A percentile compares a stretch with the other conserved stretches of the same genome.
Conservation (phyloP, 1,140 invertebrate genomes). For the Monomorium pharaonis region DNA sequence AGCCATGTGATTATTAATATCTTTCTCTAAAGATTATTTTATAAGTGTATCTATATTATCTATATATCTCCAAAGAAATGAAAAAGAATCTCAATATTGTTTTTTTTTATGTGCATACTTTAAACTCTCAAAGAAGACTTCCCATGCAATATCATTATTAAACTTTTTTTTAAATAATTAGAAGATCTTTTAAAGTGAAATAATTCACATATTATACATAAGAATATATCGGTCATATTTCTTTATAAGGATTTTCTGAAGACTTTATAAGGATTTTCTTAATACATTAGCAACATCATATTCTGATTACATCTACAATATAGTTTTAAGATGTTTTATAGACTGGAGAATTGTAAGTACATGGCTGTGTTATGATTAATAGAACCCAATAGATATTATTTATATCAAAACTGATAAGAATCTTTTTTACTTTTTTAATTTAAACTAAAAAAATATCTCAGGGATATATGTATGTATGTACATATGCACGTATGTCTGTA, state of each 20-base stretch:
- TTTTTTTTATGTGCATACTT: not conserved
- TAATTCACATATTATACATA: not conserved
- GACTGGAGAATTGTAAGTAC: not conserved
- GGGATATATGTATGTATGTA: not conserved
- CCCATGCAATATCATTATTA: not conserved
- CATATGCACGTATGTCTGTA: not conserved
- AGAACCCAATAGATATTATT: constrained; percentile 1
- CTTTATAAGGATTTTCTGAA: not conserved
- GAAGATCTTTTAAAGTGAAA: constrained; percentile 6
- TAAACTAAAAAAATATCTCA: constrained; percentile 27
- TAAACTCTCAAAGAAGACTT: not conserved
- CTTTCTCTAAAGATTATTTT: not conserved
- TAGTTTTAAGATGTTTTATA: not conserved
- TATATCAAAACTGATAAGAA: not conserved
- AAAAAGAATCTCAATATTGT: not conserved
- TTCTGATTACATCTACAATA: not conserved
- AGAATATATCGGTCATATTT: not conserved
- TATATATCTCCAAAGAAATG: not conserved
- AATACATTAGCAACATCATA: not conserved
- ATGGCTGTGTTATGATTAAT: not conserved
- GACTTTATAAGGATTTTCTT: not conserved
- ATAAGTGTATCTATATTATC: no score
- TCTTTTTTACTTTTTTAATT: not conserved
- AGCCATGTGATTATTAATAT: not conserved
- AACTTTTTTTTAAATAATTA: not conserved